Conservation (phyloP, 2,888 invertebrate species). For the Serripes groenlandicus region DNA sequence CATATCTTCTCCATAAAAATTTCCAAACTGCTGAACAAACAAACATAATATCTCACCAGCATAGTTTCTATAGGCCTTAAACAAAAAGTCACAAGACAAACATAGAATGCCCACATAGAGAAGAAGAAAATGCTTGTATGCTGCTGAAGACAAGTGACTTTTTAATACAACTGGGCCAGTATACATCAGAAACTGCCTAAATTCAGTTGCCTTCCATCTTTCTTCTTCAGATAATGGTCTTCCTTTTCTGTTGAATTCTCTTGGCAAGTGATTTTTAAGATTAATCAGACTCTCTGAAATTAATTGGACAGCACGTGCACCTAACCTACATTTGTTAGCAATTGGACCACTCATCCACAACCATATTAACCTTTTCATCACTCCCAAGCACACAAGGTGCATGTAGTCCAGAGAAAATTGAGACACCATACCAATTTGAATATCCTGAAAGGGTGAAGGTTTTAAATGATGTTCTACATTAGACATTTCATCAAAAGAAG, state of each 20-base stretch:
- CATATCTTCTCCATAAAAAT: constrained; percentile 81
- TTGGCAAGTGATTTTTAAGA: constrained; percentile 35
- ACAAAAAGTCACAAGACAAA: constrained; percentile 66
- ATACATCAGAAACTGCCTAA: constrained; percentile 76
- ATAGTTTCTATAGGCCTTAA: constrained; percentile 64
- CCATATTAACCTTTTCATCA: constrained; percentile 66
- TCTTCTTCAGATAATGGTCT: constrained; percentile 71
- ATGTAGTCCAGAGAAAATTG: constrained; percentile 80
- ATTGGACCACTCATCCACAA: constrained; percentile 70
- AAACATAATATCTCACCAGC: constrained; percentile 66
- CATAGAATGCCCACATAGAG: constrained; percentile 67
- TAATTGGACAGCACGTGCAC: constrained; percentile 7
- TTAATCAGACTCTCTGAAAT: constrained; percentile 27
- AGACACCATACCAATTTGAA: constrained; percentile 66
- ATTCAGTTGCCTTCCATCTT: constrained; percentile 81
- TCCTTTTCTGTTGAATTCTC: constrained; percentile 77
- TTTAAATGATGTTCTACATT: constrained; percentile 68
- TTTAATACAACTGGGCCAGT: constrained; percentile 75
- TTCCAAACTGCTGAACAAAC: constrained; percentile 75
- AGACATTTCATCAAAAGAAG: constrained; percentile 60
- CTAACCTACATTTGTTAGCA: constrained; percentile 22
- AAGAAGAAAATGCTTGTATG: constrained; percentile 51
- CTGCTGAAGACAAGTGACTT: constrained; percentile 51
- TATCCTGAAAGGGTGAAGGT: constrained; percentile 50
- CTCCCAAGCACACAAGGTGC: constrained; percentile 81